Base-by-base conservation (phyloP, 2,888 invertebrate species). In the Drosophila heteroneura region DNA sequence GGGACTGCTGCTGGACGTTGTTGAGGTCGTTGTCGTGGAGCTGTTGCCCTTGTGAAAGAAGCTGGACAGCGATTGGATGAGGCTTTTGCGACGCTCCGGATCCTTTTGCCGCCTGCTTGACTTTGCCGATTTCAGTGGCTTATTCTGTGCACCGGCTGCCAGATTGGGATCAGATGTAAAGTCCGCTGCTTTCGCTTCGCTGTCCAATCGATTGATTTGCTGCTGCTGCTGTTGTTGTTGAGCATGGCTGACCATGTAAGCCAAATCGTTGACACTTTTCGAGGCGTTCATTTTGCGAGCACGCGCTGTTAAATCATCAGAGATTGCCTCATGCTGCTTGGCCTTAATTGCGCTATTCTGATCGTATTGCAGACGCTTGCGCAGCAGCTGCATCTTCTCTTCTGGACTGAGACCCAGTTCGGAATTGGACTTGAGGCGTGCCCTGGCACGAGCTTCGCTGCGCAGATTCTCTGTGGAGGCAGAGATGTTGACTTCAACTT, bases 41-140 rank as follows among this genome's bases (percentile, higher is more conserved):
- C 14, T 79, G 63, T 56, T 79, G 51, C 96, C 96, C 92, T 96
- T 96, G 86, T 96, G 95, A 92, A 98, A 96, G 92, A 97, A 96
- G 92, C 96, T 97, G 26, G 97, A 96, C 75, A 98, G 96, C 61
- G 97, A 96, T 93, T 97, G 97, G 89, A 97, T 97, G 62, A 97
- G 96, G 93, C 97, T 97, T 89, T 96, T 97, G 74, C 97, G 95
- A 76, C 97, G 94, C 87, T 97, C 96, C 0, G 95, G 94, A 91
- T 96, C 96, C 89, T 96, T 96, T 59, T 87, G 84, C 1, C 92
- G 82, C 12, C 92, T 87, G 57, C 68, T 83, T 3, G 89, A 68
- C 69, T 91, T 91, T 1, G 73, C 90, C 3, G 74, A 59, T 71
- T 89, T 91, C 7, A 64, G 22, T 22, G 67, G 62, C 57, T 81